Evolutionary conservation across 1,140 invertebrate genomes (phyloP).

Genomic region (Aphidius gifuensis): DNA sequence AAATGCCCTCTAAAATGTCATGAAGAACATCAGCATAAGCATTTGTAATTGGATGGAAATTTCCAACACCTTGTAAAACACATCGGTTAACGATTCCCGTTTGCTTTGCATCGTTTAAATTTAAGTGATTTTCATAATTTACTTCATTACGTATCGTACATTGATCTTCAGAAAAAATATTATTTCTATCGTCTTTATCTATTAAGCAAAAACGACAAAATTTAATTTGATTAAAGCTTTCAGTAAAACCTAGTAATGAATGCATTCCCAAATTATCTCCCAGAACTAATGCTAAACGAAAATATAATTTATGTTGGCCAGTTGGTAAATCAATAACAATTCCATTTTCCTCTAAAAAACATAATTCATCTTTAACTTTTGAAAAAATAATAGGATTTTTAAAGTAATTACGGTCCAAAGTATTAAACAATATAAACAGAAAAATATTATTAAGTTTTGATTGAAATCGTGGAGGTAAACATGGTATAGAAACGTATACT

Average conservation of each 20-base stretch:
- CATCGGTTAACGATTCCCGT: slow-evolving; percentile 3
- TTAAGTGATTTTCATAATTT: too few relatives aligned
- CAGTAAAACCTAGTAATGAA: background rate
- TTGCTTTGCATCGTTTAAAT: background rate
- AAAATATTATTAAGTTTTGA: slow-evolving; percentile 13
- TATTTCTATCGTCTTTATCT: slow-evolving; percentile 7
- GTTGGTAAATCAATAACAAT: slow-evolving; percentile 3
- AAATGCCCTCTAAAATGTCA: slow-evolving; percentile 8
- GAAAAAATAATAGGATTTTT: background rate
- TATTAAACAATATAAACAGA: slow-evolving; percentile 4
- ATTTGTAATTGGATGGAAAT: slow-evolving; percentile 6
- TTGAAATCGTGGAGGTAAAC: slow-evolving; percentile 13
- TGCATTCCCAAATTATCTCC: too few relatives aligned
- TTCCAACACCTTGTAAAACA: background rate
- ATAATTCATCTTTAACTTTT: slow-evolving; percentile 7
- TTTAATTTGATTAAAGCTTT: background rate
- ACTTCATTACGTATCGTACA: too few relatives aligned
- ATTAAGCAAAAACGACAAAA: slow-evolving; percentile 11
- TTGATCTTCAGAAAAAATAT: background rate
- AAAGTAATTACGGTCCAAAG: slow-evolving; percentile 6
- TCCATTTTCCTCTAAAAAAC: slow-evolving; percentile 8
- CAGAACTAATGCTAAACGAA: too few relatives aligned
- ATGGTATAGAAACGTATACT: slow-evolving; percentile 5
- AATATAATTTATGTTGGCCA: too few relatives aligned
- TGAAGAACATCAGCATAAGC: background rate